Conservation (phyloP, 2,888 invertebrate genomes). For the Lochmaea capreae region DNA sequence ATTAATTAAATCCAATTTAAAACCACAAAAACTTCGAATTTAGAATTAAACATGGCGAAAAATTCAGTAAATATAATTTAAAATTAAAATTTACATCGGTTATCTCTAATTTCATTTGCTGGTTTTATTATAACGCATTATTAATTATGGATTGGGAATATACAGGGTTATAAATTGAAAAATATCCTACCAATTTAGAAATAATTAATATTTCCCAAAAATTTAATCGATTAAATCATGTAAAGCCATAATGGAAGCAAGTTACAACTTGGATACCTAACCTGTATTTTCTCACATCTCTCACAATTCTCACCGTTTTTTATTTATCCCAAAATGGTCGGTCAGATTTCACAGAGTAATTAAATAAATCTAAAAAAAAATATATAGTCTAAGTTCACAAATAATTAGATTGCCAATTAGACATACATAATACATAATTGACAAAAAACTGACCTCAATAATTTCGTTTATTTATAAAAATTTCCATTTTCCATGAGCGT, state of each 20-base stretch:
- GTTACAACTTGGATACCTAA: neutral
- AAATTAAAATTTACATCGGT: neutral
- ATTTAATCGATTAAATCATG: neutral
- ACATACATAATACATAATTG: neutral
- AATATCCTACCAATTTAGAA: neutral
- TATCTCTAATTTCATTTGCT: neutral
- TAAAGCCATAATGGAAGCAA: neutral
- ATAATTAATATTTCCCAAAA: too few relatives aligned
- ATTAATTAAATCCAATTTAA: too few relatives aligned
- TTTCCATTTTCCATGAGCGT: neutral
- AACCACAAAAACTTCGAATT: too few relatives aligned
- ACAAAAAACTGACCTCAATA: neutral
- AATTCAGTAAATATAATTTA: neutral
- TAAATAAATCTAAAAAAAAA: neutral
- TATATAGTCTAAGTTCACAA: neutral
- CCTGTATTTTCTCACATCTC: neutral
- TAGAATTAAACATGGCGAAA: too few relatives aligned
- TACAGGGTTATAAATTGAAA: neutral
- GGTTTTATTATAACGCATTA: neutral
- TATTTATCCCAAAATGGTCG: neutral
- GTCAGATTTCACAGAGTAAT: neutral
- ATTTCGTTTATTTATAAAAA: neutral
- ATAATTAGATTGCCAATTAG: neutral
- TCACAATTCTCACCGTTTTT: neutral
- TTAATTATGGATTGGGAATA: neutral